Evolutionary conservation across 2,888 invertebrate genomes (phyloP).

Genomic region (Dicycla oo): DNA sequence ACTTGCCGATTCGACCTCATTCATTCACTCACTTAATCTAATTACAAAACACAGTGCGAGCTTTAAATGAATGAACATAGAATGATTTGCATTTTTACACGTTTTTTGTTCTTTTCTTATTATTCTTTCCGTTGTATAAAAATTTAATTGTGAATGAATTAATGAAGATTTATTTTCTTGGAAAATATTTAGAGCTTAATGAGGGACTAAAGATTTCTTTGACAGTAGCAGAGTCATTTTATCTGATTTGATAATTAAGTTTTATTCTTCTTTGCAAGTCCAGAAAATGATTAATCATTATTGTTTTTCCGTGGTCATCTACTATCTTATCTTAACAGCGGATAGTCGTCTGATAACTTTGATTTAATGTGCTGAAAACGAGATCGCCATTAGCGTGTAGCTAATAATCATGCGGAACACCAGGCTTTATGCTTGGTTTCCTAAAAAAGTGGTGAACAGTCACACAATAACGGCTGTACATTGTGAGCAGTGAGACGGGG

Average conservation of each 20-base stretch:
- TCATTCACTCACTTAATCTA: slow-evolving; percentile 78
- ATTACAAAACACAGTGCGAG: slow-evolving; percentile 73
- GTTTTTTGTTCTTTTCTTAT: slow-evolving; percentile 51
- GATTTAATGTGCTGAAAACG: neutral
- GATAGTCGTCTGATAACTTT: no score
- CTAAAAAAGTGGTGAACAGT: no score
- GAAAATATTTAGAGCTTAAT: slow-evolving; percentile 8
- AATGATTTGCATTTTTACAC: slow-evolving; percentile 75
- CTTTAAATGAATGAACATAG: slow-evolving; percentile 74
- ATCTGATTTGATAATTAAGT: neutral
- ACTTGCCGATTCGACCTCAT: slow-evolving; percentile 69
- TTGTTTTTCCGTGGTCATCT: neutral
- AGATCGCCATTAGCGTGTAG: neutral
- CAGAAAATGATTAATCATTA: neutral
- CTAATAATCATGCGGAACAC: neutral
- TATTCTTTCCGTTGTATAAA: slow-evolving; percentile 38
- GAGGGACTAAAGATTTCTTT: neutral
- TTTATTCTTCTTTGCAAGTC: neutral
- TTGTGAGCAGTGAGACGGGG: no score
- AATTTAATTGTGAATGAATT: slow-evolving; percentile 45
- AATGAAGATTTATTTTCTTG: slow-evolving; percentile 56
- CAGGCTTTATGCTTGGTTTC: no score
- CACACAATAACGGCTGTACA: no score
- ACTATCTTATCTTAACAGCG: neutral
- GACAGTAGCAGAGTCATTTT: neutral